Conservation (phyloP, 1,140 invertebrate genomes). For the Drosophila parabipectinata region DNA sequence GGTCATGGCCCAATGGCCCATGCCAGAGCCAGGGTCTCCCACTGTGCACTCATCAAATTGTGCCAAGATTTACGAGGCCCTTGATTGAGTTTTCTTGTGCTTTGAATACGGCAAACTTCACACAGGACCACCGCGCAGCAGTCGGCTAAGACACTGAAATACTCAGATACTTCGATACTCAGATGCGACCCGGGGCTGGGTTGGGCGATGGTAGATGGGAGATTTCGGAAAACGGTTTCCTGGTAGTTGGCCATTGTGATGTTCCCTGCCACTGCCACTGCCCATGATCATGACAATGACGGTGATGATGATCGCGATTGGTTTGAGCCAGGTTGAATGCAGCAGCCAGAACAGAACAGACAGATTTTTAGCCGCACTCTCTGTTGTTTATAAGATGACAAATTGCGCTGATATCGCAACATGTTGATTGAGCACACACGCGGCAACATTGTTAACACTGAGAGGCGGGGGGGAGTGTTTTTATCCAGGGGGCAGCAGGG, state of each 20-base stretch:
- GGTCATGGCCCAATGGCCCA: slow-evolving; percentile 16
- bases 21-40: slow-evolving; percentile 55
- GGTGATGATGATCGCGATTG: slow-evolving; percentile 4
- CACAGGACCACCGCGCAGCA: slow-evolving; percentile 70
- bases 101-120: slow-evolving; percentile 80
- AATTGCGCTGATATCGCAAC: slow-evolving; percentile 81
- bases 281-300: slow-evolving; percentile 21
- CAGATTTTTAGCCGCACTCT: slow-evolving; percentile 37
- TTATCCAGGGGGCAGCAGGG: not conserved
- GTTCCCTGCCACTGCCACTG: slow-evolving; percentile 24
- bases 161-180: no score
- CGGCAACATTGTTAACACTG: slow-evolving; percentile 68
- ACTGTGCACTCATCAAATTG: slow-evolving; percentile 80
- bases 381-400: slow-evolving; percentile 79
- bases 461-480: not conserved
- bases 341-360: not conserved
- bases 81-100: slow-evolving; percentile 81
- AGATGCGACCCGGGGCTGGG: slow-evolving; percentile 4
- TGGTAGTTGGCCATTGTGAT: slow-evolving; percentile 58
- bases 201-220: slow-evolving; percentile 22
- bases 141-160: slow-evolving; percentile 5
- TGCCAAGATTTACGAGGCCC: slow-evolving; percentile 77
- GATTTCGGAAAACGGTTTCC: slow-evolving; percentile 65
- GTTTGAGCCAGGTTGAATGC: not conserved
- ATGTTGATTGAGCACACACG: slow-evolving; percentile 81